Evolutionary conservation across 1,140 invertebrate species (phyloP).

Genomic region (Drosophila punjabiensis): DNA sequence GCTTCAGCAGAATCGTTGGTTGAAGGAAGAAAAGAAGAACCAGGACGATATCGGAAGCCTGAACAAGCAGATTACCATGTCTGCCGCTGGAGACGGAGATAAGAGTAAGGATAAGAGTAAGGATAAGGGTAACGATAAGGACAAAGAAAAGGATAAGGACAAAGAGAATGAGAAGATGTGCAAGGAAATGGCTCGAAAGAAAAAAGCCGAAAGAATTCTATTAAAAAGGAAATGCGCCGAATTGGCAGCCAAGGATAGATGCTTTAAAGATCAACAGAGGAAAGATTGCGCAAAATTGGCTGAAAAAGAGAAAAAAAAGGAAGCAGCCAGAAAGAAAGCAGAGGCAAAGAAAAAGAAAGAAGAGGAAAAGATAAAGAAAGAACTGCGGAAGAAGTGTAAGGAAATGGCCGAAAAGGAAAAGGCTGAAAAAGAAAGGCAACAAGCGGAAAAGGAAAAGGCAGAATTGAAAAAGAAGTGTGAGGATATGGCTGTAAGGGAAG

Average conservation of each 20-base stretch:
- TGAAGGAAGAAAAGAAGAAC: not conserved
- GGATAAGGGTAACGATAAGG: too few relatives aligned
- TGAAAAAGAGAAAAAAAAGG: not conserved
- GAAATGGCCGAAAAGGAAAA: too few relatives aligned
- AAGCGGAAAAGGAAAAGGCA: too few relatives aligned
- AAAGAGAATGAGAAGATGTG: not conserved
- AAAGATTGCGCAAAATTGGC: too few relatives aligned
- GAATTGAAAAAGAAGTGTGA: too few relatives aligned
- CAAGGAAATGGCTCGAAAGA: not conserved
- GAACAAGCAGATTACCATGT: slow-evolving; percentile 1
- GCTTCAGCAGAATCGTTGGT: not conserved
- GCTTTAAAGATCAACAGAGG: not conserved
- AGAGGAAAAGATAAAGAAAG: too few relatives aligned
- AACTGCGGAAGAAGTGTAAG: too few relatives aligned
- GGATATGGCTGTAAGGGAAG: too few relatives aligned
- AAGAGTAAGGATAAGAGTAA: too few relatives aligned
- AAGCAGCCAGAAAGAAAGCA: not conserved
- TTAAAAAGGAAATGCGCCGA: not conserved
- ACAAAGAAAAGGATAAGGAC: not conserved
- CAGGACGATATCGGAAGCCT: not conserved
- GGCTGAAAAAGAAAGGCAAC: too few relatives aligned
- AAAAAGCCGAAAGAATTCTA: not conserved
- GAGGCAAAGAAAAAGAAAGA: not conserved
- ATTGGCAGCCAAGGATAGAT: not conserved
- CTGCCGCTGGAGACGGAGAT: not conserved